These are phyloP conservation scores for Linnaemya tessellans DNA, from an alignment of 2,888 invertebrate species.

Conservation along the genomic window DNA sequence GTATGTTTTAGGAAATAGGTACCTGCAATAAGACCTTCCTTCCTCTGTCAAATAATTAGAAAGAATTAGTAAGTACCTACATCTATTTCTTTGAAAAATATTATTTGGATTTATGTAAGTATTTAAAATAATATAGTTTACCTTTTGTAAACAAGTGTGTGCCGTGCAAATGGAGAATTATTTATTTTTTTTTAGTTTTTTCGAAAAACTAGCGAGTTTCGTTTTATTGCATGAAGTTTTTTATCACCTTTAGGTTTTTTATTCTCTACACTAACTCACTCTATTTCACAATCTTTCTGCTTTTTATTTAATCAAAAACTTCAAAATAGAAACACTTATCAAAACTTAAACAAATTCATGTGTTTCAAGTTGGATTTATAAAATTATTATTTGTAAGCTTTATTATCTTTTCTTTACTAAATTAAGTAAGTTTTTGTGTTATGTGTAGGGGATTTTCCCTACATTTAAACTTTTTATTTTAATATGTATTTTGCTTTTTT, in stretches of 20 bases:
- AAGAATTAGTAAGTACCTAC: no score
- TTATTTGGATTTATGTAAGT: neutral
- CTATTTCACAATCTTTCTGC: constrained; percentile 74
- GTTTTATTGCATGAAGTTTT: constrained; percentile 48
- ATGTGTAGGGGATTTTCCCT: constrained; percentile 63
- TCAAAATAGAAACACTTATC: neutral
- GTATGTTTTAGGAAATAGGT: no score
- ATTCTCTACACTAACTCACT: constrained; percentile 73
- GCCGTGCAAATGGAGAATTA: constrained; percentile 2
- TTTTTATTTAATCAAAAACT: constrained; percentile 28
- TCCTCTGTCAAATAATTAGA: no score
- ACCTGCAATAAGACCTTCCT: no score
- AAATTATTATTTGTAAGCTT: neutral
- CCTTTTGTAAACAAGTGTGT: neutral
- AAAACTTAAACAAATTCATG: neutral
- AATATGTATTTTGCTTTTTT: constrained; percentile 1
- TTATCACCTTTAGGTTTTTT: constrained; percentile 20
- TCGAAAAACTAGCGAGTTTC: constrained; percentile 73
- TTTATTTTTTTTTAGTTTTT: constrained; percentile 2
- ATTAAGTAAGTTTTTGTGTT: constrained; percentile 36
- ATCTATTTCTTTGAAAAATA: neutral
- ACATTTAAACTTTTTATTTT: constrained; percentile 10
- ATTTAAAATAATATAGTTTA: constrained; percentile 1
- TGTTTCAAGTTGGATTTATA: neutral
- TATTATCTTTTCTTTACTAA: neutral